Percentiles rank a stretch among this genome's conserved stretches.
Conservation (phyloP, 2,888 invertebrate species). For the Trimorus sp. region DNA sequence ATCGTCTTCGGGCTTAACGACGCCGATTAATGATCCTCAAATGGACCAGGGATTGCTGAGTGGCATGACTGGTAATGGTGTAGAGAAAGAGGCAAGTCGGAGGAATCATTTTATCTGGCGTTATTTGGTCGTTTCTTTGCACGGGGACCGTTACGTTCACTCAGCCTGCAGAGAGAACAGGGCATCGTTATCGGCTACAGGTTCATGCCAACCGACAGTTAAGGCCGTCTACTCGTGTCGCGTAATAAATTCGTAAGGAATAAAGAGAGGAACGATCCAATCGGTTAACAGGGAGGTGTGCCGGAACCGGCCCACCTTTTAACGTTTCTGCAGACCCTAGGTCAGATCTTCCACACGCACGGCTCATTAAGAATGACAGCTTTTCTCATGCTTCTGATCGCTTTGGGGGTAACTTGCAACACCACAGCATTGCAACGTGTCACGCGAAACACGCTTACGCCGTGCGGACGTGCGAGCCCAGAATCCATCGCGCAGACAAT, state of each 20-base stretch:
- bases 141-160: conserved; percentile 63
- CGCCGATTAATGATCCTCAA: conserved; percentile 63
- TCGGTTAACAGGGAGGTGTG: conserved; percentile 80
- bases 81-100: conserved; percentile 49
- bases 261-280: conserved; percentile 78
- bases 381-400: conserved; percentile 68
- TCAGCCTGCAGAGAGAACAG: conserved; percentile 54
- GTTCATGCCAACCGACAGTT: conserved; percentile 80
- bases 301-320: conserved; percentile 81
- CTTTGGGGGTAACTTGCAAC: conserved; percentile 56
- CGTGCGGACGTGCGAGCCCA: not conserved
- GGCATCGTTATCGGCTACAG: conserved; percentile 74
- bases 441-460: conserved; percentile 62
- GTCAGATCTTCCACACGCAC: conserved; percentile 76
- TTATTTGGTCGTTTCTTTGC: conserved; percentile 64
- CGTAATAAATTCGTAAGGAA: conserved; percentile 80
- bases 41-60: conserved; percentile 58
- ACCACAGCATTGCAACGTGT: conserved; percentile 64
- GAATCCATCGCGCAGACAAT: not conserved
- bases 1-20: conserved; percentile 58
- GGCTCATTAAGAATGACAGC: conserved; percentile 78
- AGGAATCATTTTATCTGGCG: conserved; percentile 64
- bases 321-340: conserved; percentile 76
- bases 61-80: conserved; percentile 61
- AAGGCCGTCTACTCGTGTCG: conserved; percentile 74